These are phyloP conservation scores for Chromis chromis DNA, from an alignment of 2,797 vertebrate species.

Conservation along the genomic window DNA sequence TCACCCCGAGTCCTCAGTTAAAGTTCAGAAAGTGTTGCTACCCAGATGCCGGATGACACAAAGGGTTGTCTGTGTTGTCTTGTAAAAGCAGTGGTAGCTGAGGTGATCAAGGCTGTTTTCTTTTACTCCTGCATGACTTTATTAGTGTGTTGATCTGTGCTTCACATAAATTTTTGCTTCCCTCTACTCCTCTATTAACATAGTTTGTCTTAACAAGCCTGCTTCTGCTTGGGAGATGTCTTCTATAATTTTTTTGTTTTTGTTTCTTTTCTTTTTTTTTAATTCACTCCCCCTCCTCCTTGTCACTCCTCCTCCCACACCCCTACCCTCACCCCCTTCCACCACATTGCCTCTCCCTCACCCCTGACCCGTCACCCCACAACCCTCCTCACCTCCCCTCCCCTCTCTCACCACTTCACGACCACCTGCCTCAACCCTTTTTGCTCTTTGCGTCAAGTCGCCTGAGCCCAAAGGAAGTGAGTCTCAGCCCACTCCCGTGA, in stretches of 20 bases:
- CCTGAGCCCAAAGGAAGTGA: slow-evolving; percentile 93
- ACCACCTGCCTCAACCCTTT: slow-evolving; percentile 75
- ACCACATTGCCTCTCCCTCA: slow-evolving; percentile 34
- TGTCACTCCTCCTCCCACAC: slow-evolving; percentile 35
- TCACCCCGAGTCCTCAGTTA: neutral
- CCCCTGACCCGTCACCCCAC: no score
- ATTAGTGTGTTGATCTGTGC: slow-evolving; percentile 83
- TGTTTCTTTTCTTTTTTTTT: slow-evolving; percentile 63
- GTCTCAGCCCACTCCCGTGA: slow-evolving; percentile 90
- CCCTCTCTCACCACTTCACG: slow-evolving; percentile 17
- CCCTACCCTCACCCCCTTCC: slow-evolving; percentile 25
- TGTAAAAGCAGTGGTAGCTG: slow-evolving; percentile 26
- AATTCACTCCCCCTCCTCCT: slow-evolving; percentile 63
- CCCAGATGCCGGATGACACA: neutral
- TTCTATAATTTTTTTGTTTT: slow-evolving; percentile 82
- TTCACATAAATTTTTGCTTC: slow-evolving; percentile 76
- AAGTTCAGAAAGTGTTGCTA: neutral
- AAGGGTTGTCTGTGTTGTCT: slow-evolving; percentile 11
- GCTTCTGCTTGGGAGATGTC: slow-evolving; percentile 86
- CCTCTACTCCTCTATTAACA: slow-evolving; percentile 77
- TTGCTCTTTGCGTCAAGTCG: slow-evolving; percentile 86
- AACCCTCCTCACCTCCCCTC: no score
- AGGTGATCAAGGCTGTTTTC: slow-evolving; percentile 73
- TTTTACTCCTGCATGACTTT: slow-evolving; percentile 81
- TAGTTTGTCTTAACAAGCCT: slow-evolving; percentile 83